Conservation (phyloP, 2,888 invertebrate genomes). For the Pachymerium ferrugineum region DNA sequence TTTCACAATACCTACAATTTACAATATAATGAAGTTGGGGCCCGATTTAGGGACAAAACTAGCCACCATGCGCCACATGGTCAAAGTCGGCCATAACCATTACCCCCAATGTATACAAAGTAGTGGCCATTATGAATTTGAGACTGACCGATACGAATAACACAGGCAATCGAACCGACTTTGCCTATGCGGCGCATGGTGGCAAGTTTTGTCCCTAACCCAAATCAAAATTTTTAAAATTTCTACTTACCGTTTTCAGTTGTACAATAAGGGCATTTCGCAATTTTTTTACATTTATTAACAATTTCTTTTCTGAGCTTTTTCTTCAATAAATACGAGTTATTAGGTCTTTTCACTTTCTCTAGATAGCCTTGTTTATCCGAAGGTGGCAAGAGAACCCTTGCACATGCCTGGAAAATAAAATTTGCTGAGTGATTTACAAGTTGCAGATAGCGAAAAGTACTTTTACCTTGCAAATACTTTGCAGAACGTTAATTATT, state of each 20-base stretch:
- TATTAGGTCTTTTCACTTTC: constrained; percentile 69
- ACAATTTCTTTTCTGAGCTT: constrained; percentile 74
- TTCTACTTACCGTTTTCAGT: constrained; percentile 65
- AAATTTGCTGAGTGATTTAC: background rate
- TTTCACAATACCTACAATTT: constrained; percentile 62
- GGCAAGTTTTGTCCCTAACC: no score
- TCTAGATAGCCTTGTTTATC: constrained; percentile 65
- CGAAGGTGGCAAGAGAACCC: constrained; percentile 66
- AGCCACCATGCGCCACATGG: no score
- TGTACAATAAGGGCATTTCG: constrained; percentile 75
- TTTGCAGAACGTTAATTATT: constrained; percentile 85
- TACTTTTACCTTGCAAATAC: constrained; percentile 94
- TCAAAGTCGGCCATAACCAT: no score
- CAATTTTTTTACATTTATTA: constrained; percentile 77
- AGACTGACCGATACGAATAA: no score
- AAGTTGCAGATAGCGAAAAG: no score
- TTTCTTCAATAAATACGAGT: constrained; percentile 84
- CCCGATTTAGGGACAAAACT: no score
- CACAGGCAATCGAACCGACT: no score
- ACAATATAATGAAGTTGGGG: background rate
- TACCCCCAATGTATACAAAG: no score
- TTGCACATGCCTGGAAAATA: constrained; percentile 61
- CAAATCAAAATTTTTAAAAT: no score
- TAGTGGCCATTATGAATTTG: no score
- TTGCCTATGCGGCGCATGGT: no score